A percentile compares a stretch with the other conserved stretches of the same genome.
Conservation (phyloP, 2,113 vertebrate species). For the Galeopterus variegatus region DNA sequence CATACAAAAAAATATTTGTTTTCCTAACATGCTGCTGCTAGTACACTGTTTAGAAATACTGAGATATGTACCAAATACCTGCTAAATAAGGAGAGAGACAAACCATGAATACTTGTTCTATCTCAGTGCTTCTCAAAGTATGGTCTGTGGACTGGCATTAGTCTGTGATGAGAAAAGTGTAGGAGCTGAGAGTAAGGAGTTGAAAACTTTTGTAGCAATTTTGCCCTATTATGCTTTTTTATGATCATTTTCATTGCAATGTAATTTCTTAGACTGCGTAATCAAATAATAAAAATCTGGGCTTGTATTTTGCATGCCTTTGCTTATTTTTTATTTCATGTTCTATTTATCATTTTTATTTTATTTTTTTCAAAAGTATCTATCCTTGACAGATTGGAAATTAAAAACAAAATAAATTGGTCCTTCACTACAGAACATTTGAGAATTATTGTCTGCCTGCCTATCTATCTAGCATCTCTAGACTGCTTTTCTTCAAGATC, state of each 20-base stretch:
- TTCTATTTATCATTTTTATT: conserved; percentile 1
- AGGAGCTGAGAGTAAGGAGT: neutral
- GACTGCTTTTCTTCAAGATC: neutral
- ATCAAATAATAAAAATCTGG: conserved; percentile 5
- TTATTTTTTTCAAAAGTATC: conserved; percentile 32
- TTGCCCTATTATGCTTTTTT: neutral
- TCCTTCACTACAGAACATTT: neutral
- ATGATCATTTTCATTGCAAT: neutral
- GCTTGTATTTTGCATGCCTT: neutral
- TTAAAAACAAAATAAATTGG: conserved; percentile 34
- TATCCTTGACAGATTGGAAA: conserved; percentile 13
- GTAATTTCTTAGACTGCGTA: neutral
- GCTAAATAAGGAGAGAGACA: neutral
- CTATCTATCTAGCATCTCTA: neutral
- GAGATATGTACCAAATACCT: neutral
- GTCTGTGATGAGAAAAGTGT: neutral
- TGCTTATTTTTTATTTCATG: conserved; percentile 32
- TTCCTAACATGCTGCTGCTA: neutral
- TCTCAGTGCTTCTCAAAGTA: conserved; percentile 17
- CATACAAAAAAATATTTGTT: neutral
- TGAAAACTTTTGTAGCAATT: neutral
- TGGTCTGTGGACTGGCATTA: neutral
- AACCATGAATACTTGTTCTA: neutral
- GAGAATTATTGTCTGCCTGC: neutral
- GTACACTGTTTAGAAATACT: conserved; percentile 8